Conservation (phyloP, 2,113 vertebrate species). For the Channa argus region DNA sequence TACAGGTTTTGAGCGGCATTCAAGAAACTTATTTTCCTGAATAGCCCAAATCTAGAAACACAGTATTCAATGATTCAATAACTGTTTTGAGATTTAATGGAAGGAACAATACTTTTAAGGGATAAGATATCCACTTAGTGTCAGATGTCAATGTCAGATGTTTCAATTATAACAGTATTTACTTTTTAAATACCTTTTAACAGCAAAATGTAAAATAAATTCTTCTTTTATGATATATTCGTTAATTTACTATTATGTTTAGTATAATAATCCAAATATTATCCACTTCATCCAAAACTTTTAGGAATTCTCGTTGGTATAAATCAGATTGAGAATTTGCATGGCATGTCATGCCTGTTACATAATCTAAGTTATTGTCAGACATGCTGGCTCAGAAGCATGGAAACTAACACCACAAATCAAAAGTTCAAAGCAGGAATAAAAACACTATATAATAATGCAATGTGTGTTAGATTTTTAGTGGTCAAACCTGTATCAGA, state of each 20-base stretch:
- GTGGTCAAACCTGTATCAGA: constrained; percentile 25
- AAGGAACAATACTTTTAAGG: no score
- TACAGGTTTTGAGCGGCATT: no score
- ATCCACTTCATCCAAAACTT: constrained; percentile 36
- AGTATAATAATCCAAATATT: constrained; percentile 12
- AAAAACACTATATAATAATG: constrained; percentile 48
- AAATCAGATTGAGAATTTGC: constrained; percentile 62
- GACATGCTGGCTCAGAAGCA: constrained; percentile 31
- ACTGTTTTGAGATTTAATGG: no score
- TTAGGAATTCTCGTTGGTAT: constrained; percentile 38
- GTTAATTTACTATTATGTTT: constrained; percentile 32
- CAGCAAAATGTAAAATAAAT: neutral
- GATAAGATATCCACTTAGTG: no score
- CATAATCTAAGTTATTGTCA: constrained; percentile 71
- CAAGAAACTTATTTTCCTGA: no score
- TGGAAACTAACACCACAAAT: constrained; percentile 65
- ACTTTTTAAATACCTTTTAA: no score
- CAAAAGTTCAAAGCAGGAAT: constrained; percentile 67
- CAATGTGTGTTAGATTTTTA: constrained; percentile 50
- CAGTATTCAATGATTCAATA: no score
- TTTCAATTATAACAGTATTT: no score
- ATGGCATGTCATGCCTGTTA: constrained; percentile 43
- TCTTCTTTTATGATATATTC: constrained; percentile 8
- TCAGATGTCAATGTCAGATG: no score
- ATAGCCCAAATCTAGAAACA: no score